phyloP scores from a whole-genome alignment of 2,797 vertebrate species.

The Loriculus beryllinus region DNA sequence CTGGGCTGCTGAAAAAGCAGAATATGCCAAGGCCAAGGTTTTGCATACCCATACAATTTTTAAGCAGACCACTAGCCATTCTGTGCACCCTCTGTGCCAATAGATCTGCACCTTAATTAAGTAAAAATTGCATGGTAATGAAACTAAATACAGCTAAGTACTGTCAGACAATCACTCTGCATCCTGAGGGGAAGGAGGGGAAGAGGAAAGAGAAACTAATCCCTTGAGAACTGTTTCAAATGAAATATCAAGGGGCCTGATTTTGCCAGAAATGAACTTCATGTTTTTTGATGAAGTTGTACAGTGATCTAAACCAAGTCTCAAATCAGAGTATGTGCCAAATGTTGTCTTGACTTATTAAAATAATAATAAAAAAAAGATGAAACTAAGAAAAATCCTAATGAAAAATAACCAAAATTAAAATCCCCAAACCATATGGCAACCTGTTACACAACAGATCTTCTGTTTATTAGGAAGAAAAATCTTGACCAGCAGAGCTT shows the following conservation, averaged over 20 bases:
- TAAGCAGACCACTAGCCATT: not conserved
- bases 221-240: not conserved
- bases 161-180: not conserved
- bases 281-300: not conserved
- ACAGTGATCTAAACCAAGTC: not conserved
- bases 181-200: not conserved
- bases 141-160: not conserved
- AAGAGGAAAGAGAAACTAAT: not conserved
- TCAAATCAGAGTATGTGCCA: not conserved
- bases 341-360: not conserved
- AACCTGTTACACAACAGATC: not conserved
- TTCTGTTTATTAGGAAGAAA: not conserved
- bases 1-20: not conserved
- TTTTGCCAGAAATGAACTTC: conserved; percentile 22
- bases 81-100: not conserved
- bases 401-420: not conserved
- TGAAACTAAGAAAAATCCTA: not conserved
- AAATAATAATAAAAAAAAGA: not conserved
- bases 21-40: not conserved
- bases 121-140: not conserved
- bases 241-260: not conserved
- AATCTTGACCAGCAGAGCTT: not conserved
- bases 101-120: not conserved
- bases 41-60: not conserved
- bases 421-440: not conserved